Conservation (phyloP, 1,140 invertebrate genomes). For the Bombus sibiricus region DNA sequence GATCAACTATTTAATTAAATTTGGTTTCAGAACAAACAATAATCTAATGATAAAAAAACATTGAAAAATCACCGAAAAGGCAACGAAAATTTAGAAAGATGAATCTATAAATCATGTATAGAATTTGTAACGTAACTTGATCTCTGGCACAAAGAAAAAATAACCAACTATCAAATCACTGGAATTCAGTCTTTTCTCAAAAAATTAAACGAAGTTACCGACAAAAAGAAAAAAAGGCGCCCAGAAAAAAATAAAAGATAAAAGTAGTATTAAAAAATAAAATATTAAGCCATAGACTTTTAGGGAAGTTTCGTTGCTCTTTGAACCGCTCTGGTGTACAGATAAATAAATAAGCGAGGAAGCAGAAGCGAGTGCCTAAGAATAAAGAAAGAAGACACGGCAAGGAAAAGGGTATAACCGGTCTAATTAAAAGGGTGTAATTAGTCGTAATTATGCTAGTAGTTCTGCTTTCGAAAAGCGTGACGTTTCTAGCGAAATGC, state of each 20-base stretch:
- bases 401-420: conserved; percentile 25
- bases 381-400: neutral
- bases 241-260: neutral
- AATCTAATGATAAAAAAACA: too few relatives aligned
- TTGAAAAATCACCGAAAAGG: neutral
- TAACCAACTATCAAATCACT: neutral
- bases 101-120: neutral
- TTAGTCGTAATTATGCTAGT: conserved; percentile 42
- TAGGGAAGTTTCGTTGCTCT: neutral
- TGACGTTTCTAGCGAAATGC: conserved; percentile 8
- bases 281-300: too few relatives aligned
- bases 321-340: neutral
- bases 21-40: too few relatives aligned
- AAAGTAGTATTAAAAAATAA: too few relatives aligned
- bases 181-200: neutral
- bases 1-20: neutral
- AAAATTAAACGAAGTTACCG: neutral
- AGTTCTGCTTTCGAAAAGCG: conserved; percentile 21
- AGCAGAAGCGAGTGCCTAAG: neutral
- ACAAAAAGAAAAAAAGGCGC: neutral
- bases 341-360: conserved; percentile 35
- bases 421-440: conserved; percentile 57
- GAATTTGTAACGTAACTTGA: neutral
- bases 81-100: neutral
- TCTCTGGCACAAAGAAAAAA: neutral